Evolutionary conservation across 2,113 vertebrate species (phyloP), one percentile per base, ranked within the genome.

Genomic region (Progne subis): DNA sequence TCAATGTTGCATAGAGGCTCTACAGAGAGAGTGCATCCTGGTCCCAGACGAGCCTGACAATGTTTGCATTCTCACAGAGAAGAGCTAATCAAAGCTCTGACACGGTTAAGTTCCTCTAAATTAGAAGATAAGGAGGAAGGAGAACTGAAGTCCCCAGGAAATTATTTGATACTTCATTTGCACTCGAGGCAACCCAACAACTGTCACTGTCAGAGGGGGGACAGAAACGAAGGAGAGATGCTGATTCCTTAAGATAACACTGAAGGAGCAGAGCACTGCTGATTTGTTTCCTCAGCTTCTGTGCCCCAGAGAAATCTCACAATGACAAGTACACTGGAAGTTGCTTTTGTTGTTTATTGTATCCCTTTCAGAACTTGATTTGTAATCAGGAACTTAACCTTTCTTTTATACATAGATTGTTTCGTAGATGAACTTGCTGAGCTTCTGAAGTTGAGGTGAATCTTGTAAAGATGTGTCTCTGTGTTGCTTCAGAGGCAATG

Each of bases 81-180:
- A 63, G 71, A 94, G 88, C 82, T 97, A 96, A 96, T 97, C 94
- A 96, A 96, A 96, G 76, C 68, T 88, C 82, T 92, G 86, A 81
- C 92, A 96, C 4, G 31, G 90, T 95, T 95, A 95, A 96, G 88
- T 97, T 96, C 88, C 79, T 69, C 68, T 94, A 95, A 97, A 97
- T 96, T 94, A 94, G 92, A 95, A 95, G 91, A 95, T 95, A 96
- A 97, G 88, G 82, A 94, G 96, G 94, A 97, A 96, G 83, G 86
- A 86, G 88, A 95, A 81, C 88, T 86, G 71, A 92, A 94, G 76
- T 97, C 94, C 80, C 95, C 60, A 90, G 96, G 94, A 96, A 95
- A 97, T 94, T 63, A 86, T 86, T 86, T 88, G 88, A 83, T 90
- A 78, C 90, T 96, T 96, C 88, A 92, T 92, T 96, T 92, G 32